Percentiles rank a stretch among this genome's conserved stretches.
Conservation (phyloP, 2,888 invertebrate genomes). For the Pristionchus mayeri region DNA sequence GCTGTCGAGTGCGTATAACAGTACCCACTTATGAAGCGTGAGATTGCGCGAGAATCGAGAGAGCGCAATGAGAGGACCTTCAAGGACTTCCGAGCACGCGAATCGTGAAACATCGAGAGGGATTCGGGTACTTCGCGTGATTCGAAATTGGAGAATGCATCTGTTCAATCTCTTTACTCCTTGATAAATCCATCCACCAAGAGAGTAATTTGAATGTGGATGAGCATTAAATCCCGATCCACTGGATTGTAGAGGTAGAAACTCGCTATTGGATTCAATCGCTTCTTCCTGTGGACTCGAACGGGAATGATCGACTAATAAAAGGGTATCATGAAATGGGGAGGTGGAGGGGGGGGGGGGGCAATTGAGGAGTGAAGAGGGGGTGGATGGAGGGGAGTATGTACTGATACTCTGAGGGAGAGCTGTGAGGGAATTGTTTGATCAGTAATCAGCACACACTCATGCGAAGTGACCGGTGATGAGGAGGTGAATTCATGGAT, state of each 20-base stretch:
- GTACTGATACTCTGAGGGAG: conserved; percentile 32
- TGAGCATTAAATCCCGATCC: no score
- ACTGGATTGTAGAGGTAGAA: no score
- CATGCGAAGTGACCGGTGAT: conserved; percentile 21
- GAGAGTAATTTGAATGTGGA: no score
- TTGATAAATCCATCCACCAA: no score
- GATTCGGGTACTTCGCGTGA: neutral
- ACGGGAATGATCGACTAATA: no score
- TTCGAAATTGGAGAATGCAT: no score
- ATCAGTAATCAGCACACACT: conserved; percentile 33
- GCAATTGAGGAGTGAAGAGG: conserved; percentile 23
- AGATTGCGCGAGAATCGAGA: neutral
- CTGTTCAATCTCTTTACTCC: no score
- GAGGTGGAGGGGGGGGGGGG: no score
- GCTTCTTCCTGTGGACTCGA: no score
- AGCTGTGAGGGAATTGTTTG: conserved; percentile 18
- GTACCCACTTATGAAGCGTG: conserved; percentile 25
- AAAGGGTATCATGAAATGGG: conserved; percentile 2
- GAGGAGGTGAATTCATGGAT: no score
- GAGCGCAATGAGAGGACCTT: neutral
- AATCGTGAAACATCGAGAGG: neutral
- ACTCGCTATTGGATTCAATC: no score
- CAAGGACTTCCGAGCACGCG: neutral
- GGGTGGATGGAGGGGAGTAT: neutral
- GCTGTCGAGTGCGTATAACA: conserved; percentile 28